Percentiles rank a stretch among this genome's conserved stretches.
phyloP scores from a whole-genome alignment of 53 echinoderm and acorn worm genomes.

The Apostichopus leukothele region DNA sequence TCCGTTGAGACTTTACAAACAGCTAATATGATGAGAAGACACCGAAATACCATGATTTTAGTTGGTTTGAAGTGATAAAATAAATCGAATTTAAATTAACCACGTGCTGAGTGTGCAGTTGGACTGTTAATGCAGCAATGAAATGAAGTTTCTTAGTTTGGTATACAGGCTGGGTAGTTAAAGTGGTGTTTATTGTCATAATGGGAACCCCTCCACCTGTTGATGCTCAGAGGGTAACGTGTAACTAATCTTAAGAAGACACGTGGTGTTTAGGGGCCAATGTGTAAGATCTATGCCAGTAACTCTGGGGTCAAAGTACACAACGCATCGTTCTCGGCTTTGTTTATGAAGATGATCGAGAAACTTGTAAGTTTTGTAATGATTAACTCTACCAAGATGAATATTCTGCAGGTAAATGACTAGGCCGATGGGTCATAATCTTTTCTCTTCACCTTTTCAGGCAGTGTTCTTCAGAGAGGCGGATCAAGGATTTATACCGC shows the following conservation, averaged over 20 bases:
- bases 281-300: too few relatives aligned
- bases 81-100: neutral
- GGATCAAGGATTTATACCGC: too few relatives aligned
- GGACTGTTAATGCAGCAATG: neutral
- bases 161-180: neutral
- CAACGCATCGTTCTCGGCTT: neutral
- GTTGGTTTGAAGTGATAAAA: neutral
- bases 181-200: neutral
- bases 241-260: neutral
- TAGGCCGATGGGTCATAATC: too few relatives aligned
- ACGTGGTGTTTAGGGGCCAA: neutral
- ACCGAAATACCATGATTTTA: neutral
- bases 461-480: too few relatives aligned
- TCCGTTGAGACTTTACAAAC: neutral
- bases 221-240: neutral
- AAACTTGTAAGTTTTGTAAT: too few relatives aligned
- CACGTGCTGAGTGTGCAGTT: neutral
- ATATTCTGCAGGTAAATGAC: too few relatives aligned
- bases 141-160: neutral
- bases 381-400: too few relatives aligned
- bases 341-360: too few relatives aligned
- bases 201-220: slow-evolving; percentile 24
- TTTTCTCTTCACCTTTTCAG: too few relatives aligned
- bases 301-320: neutral
- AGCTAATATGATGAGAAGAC: neutral